Evolutionary conservation across 1,140 invertebrate genomes (phyloP), one percentile per base, ranked within the genome.

Genomic region (Tetranychus cinnabarinus): DNA sequence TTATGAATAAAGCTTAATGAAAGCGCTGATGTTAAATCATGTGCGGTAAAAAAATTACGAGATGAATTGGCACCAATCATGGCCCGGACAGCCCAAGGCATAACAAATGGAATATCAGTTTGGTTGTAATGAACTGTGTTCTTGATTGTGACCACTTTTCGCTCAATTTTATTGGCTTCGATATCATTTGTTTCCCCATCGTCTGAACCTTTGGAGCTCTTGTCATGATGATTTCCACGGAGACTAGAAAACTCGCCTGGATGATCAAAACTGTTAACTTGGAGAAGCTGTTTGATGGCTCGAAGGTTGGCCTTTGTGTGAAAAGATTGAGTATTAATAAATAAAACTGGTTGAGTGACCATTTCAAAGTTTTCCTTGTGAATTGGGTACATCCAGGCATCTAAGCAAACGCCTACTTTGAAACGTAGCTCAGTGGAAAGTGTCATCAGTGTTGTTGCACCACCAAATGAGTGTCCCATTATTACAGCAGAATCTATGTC

Each of bases 311-410:
- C 69, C 58, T 71, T 66, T 63, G 80, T 79, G 68, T 82, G 80
- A 34, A 82, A 82, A n/a, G 76, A 77, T 66, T 81, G 77, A 45
- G 79, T 78, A 69, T 81, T 82, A 8, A 83, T 70, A 68, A 82
- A 78, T 1, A 82, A 63, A 12, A 81, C 66, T 8, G 80, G 80
- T 68, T 81, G 77, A 15, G 69, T 67, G 2, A 79, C 70, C 37
- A 72, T 68, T 10, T 68, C 56, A 58, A 74, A 72, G 31, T 72
- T 66, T 61, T 79, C 74, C 15, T 75, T 71, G 68, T 79, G 79
- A 37, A 83, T 68, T 0, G 82, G 78, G 66, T 78, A 80, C 78
- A 83, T 80, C 82, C 82, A 84, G 1, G 78, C 77, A 70, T 84
- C 82, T 39, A 83, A 63, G 34, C 77, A 61, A 34, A 63, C 36